A percentile compares a stretch with the other conserved stretches of the same genome.
Evolutionary conservation across 2,113 vertebrate species (phyloP).

Genomic region (Notothenia coriiceps): DNA sequence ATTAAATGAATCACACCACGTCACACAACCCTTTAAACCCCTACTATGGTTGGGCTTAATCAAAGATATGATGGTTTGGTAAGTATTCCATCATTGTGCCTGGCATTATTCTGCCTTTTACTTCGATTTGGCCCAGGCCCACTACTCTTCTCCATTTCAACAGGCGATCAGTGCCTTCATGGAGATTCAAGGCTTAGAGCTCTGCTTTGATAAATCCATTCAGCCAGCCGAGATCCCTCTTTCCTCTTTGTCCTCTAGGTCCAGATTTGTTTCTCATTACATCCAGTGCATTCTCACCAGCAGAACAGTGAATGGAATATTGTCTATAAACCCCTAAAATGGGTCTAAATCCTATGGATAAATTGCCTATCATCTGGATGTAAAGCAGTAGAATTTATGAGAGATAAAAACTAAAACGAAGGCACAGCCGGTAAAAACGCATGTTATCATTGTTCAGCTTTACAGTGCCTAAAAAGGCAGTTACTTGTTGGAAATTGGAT

Average conservation of each 20-base stretch:
- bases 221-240: conserved; percentile 44
- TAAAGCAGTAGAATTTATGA: not conserved
- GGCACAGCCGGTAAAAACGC: not conserved
- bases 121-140: conserved; percentile 18
- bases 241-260: conserved; percentile 14
- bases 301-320: not conserved
- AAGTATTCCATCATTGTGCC: conserved; percentile 55
- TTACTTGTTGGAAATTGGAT: not conserved
- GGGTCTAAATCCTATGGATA: not conserved
- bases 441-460: too few relatives aligned
- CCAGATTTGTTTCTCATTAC: conserved; percentile 27
- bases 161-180: not conserved
- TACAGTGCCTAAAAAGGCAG: not conserved
- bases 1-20: not conserved
- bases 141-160: conserved; percentile 27
- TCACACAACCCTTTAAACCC: not conserved
- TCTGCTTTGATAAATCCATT: conserved; percentile 45
- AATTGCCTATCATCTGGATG: not conserved
- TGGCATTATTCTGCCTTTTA: conserved; percentile 13
- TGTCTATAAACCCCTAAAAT: not conserved
- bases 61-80: conserved; percentile 3
- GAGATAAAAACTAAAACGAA: not conserved
- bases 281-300: conserved; percentile 23
- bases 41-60: conserved; percentile 21
- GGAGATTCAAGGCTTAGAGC: conserved; percentile 32